Conservation (phyloP, 2,113 vertebrate genomes). For the Bubo blakistoni region DNA sequence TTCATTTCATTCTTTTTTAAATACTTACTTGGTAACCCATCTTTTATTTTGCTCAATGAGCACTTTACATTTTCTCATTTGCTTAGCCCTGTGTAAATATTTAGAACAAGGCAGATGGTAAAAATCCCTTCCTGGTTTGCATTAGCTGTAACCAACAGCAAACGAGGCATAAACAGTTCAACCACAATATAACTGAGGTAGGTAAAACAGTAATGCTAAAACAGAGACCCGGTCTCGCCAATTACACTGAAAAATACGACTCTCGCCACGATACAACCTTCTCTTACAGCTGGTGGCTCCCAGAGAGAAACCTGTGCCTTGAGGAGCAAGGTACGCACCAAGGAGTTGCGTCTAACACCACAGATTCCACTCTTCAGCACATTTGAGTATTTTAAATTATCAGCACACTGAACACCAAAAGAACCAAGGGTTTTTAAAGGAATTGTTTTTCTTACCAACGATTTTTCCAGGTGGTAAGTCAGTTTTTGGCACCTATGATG, state of each 20-base stretch:
- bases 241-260: fast-evolving
- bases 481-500: neutral
- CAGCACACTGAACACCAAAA: neutral
- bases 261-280: neutral
- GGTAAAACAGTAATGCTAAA: neutral
- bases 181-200: neutral
- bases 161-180: neutral
- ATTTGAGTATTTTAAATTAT: neutral
- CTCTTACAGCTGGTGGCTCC: neutral
- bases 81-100: neutral
- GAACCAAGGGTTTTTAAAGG: too few species aligned
- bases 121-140: neutral
- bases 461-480: fast-evolving
- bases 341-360: neutral
- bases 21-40: neutral
- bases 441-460: neutral
- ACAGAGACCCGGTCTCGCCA: neutral
- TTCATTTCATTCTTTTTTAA: neutral
- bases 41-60: neutral
- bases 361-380: neutral
- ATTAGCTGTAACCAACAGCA: neutral
- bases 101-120: neutral
- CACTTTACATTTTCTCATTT: neutral
- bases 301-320: neutral
- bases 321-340: fast-evolving